Percentiles rank a stretch among this genome's conserved stretches.
phyloP scores from a whole-genome alignment of 2,888 invertebrate genomes.

The Crossocerus cetratus region DNA sequence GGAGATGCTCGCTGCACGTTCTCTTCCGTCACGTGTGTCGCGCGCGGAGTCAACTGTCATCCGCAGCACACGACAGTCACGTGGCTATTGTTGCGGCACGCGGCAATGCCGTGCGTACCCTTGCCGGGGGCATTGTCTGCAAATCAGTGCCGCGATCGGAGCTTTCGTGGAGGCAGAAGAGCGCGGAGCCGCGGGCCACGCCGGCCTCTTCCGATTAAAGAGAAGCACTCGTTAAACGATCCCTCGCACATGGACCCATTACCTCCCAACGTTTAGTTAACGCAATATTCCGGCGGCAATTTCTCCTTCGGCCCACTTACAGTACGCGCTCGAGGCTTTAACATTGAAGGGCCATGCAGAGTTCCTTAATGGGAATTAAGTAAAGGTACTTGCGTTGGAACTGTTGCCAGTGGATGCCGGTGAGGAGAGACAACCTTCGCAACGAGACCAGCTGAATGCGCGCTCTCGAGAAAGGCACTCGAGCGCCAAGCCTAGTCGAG shows the following conservation, averaged over 20 bases:
- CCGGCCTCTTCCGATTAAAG: constrained; percentile 23
- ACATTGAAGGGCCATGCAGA: neutral
- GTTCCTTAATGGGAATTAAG: too few species aligned
- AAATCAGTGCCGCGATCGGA: constrained; percentile 58
- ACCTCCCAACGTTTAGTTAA: neutral
- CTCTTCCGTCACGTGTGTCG: constrained; percentile 56
- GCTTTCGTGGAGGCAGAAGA: constrained; percentile 37
- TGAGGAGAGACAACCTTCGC: too few species aligned
- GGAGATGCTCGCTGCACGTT: constrained; percentile 45
- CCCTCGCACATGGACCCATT: too few species aligned
- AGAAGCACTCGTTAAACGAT: constrained; percentile 47
- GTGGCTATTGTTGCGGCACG: constrained; percentile 58
- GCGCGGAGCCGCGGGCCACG: constrained; percentile 15
- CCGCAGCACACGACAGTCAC: constrained; percentile 60
- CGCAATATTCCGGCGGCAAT: neutral
- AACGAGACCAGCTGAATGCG: constrained; percentile 1
- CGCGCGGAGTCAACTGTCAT: constrained; percentile 60
- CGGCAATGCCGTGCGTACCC: constrained; percentile 49
- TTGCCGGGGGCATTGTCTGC: constrained; percentile 62
- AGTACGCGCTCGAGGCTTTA: neutral
- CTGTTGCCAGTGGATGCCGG: too few species aligned
- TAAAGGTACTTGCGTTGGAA: too few species aligned
- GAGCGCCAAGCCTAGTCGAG: constrained; percentile 7
- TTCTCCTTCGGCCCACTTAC: neutral
- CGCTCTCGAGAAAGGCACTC: constrained; percentile 37